A percentile compares a stretch with the other conserved stretches of the same genome.
phyloP scores from a whole-genome alignment of 2,797 vertebrate genomes.

The Neosilurus mollespiculum region DNA sequence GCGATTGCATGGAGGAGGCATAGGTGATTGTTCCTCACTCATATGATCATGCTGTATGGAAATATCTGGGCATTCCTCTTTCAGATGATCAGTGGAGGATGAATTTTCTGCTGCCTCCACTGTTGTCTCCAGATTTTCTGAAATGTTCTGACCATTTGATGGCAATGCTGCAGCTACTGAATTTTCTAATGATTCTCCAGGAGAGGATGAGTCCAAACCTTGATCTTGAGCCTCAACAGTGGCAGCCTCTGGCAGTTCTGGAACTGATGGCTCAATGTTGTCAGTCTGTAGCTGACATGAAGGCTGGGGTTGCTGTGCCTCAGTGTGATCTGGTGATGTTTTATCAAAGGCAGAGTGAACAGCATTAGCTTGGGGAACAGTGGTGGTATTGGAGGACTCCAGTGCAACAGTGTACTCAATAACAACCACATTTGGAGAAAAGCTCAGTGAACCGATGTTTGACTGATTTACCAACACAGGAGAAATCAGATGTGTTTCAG shows the following conservation, averaged over 20 bases:
- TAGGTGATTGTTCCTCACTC: constrained; percentile 55
- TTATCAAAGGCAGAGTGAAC: constrained; percentile 61
- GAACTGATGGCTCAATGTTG: constrained; percentile 49
- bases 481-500: constrained; percentile 60
- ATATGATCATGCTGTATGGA: constrained; percentile 32
- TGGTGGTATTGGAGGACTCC: constrained; percentile 65
- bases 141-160: constrained; percentile 50
- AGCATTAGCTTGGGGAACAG: constrained; percentile 62
- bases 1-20: constrained; percentile 85
- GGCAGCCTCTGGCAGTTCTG: constrained; percentile 23
- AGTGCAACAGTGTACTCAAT: constrained; percentile 79
- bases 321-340: constrained; percentile 65
- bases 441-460: constrained; percentile 70
- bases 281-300: constrained; percentile 56
- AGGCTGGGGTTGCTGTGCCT: constrained; percentile 64
- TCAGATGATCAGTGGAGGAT: constrained; percentile 37
- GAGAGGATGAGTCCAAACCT: constrained; percentile 5
- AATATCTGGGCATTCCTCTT: constrained; percentile 46
- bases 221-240: constrained; percentile 18
- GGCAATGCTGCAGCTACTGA: constrained; percentile 57
- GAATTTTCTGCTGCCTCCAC: constrained; percentile 51
- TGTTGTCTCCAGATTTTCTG: constrained; percentile 51
- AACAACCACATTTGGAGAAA: constrained; percentile 74
- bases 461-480: constrained; percentile 67
- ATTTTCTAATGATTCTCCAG: constrained; percentile 16